Evolutionary conservation across 2,888 invertebrate genomes (phyloP).

Genomic region (Ochropleura plecta): DNA sequence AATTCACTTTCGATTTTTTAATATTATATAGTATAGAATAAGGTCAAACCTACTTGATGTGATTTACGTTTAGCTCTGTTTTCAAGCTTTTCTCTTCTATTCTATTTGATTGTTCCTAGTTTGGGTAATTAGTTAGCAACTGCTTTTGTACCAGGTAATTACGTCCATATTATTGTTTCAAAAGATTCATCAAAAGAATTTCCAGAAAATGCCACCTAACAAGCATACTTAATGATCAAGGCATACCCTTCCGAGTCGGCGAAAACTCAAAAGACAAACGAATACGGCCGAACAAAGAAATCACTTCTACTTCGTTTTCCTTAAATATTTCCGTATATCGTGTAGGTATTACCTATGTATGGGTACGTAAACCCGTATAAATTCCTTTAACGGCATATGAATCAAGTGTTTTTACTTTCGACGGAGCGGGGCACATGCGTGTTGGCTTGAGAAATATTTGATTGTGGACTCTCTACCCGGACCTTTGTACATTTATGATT

Average conservation of each 20-base stretch:
- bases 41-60: neutral
- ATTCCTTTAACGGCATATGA: constrained; percentile 59
- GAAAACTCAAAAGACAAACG: constrained; percentile 86
- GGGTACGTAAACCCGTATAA: constrained; percentile 57
- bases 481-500: constrained; percentile 5
- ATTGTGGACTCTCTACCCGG: constrained; percentile 29
- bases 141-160: constrained; percentile 40
- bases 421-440: constrained; percentile 37
- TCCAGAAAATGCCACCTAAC: constrained; percentile 77
- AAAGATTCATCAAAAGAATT: constrained; percentile 68
- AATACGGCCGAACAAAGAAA: constrained; percentile 80
- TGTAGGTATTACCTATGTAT: constrained; percentile 57
- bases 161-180: constrained; percentile 45
- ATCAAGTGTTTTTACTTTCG: constrained; percentile 60
- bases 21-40: too few species aligned
- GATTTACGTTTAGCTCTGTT: neutral
- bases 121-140: constrained; percentile 48
- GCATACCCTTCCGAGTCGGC: constrained; percentile 75
- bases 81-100: neutral
- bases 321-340: constrained; percentile 71
- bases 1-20: too few species aligned
- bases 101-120: neutral
- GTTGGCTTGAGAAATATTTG: constrained; percentile 43
- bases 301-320: constrained; percentile 77
- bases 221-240: constrained; percentile 85